Base-by-base conservation (phyloP, 2,888 invertebrate species). In the Eupithecia subfuscata region DNA sequence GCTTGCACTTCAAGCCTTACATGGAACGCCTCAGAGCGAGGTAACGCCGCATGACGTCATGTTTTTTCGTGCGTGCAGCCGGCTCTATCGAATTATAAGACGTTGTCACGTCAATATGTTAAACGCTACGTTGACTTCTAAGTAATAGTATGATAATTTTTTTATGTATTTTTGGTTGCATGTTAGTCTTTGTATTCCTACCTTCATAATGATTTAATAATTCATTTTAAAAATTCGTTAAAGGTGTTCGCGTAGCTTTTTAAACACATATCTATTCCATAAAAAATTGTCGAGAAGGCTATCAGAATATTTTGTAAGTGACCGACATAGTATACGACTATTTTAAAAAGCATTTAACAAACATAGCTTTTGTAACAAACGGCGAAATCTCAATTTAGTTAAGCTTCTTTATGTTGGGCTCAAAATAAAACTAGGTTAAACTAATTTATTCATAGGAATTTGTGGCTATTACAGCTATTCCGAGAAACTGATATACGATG, bases 401-500 rank as follows among this genome's bases (percentile, higher is more conserved):
- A 34, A 64, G 64, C 64, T 64, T 34, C 34, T 64, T 34, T 64
- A 64, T 64, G 64, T 64, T 67, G n/a, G 16, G 37, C 34, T 67
- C 37, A 67, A 37, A 40, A 37, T 12, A 37, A 67, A 67, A 67
- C 11, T 67, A n/a, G 65, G 65, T 40, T 67, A 40, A 67, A 67
- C 65, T 40, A 67, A 40, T 40, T 6, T 40, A 65, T 34, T 65
- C 9, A 8, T 37, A 37, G 6, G 40, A 40, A 22, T 37, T 40
- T 40, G 1, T 40, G 40, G 34, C 1, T n/a, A 40, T 37, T 67
- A 67, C 5, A 6, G 65, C 40, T n/a, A 22, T 40, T 22, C 18
- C 3, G 12, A 22, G 16, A 30, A 34, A 34, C 18, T 40, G 1
- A 40, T 40, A 40, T 40, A 9, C 40, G 7, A 34, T 34, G 1